Evolutionary conservation across 1,140 invertebrate species (phyloP), one percentile per base, ranked within the genome.

Genomic region (Pachypeltis micranthus): DNA sequence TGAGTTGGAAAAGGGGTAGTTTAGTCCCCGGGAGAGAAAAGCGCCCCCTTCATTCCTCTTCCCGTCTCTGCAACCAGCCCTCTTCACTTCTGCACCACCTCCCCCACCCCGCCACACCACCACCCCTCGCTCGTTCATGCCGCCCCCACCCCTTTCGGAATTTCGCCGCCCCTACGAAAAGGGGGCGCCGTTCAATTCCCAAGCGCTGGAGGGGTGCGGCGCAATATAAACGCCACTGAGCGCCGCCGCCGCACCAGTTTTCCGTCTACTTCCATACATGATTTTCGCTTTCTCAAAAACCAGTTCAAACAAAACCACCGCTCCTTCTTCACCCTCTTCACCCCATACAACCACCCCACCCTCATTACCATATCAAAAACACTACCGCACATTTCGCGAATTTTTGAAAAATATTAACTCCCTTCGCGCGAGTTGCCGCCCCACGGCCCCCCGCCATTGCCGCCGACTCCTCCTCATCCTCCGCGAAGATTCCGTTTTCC

Each of bases 151-250:
- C 25, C 28, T 19, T 25, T 29, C 26, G 19, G 28, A 28, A 29
- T 26, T 16, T 31, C 47, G 47, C 60, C 39, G 24, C 60, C 39
- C 29, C 61, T 27, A 44, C 21, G 1, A 27, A 28, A 31, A 19
- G 19, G 12, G 16, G 19, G 19, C 59, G 25, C 47, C 51, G 28
- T 7, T 39, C 31, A 7, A 39, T 16, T 16, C 31, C 31, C 16
- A 39, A 7, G 31, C 47, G 47, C 47, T 16, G 47, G 47, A 51
- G 47, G 47, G 47, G 47, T 51, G 47, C 47, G 47, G 47, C 47
- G 19, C 10, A 10, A 51, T 51, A 51, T 51, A 51, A 51, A 21
- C 19, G 47, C 21, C 47, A 21, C 10, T 14, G 7, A 51, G 47
- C 47, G 47, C 7, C 47, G 47, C 47, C 12, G 47, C 47, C 19